phyloP scores from a whole-genome alignment of 2,113 vertebrate species.

The Leptodactylus fuscus region DNA sequence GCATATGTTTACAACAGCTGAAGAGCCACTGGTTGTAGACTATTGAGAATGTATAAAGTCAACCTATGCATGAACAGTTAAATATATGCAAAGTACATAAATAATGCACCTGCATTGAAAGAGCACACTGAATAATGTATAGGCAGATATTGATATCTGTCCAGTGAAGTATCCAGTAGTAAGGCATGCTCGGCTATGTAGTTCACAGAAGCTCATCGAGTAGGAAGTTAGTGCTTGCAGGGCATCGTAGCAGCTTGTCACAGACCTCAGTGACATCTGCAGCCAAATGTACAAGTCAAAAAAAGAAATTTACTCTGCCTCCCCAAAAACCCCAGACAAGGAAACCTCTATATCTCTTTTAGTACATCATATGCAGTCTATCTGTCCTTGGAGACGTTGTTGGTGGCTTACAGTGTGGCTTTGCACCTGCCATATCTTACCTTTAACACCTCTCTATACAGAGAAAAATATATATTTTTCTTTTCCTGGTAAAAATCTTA shows the following conservation, averaged over 20 bases:
- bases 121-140: conserved; percentile 18
- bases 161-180: background rate
- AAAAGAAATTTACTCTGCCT: no score
- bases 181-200: background rate
- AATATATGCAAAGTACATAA: background rate
- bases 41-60: background rate
- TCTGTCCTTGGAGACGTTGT: background rate
- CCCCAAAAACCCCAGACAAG: no score
- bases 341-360: no score
- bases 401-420: background rate
- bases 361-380: no score
- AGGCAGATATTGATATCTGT: background rate
- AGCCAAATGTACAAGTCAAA: no score
- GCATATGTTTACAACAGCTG: background rate
- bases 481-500: background rate
- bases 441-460: background rate
- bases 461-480: background rate
- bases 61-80: background rate
- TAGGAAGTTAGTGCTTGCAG: background rate
- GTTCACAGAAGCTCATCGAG: no score
- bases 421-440: background rate
- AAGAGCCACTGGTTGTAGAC: background rate
- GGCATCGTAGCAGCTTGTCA: no score
- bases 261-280: no score
- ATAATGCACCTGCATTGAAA: conserved; percentile 2